Conservation (phyloP, 2,797 vertebrate species). For the Gobio occitaniae region DNA sequence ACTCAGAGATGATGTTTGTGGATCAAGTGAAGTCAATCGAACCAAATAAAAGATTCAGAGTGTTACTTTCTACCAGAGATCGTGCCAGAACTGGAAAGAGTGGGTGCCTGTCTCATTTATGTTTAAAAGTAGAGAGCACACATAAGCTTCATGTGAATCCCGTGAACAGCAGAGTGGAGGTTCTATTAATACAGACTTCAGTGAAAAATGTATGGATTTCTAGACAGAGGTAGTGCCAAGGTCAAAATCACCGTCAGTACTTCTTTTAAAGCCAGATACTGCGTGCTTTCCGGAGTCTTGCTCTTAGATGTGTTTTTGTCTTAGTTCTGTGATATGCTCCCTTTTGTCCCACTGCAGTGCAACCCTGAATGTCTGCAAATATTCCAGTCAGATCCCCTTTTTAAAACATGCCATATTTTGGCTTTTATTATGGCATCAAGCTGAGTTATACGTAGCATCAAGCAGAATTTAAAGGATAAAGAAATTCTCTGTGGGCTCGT, state of each 20-base stretch:
- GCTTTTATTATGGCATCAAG: slow-evolving; percentile 21
- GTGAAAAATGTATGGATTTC: slow-evolving; percentile 73
- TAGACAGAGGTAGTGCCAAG: slow-evolving; percentile 65
- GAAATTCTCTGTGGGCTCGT: slow-evolving; percentile 19
- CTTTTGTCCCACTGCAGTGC: slow-evolving; percentile 11
- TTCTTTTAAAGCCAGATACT: slow-evolving; percentile 51
- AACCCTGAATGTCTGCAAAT: slow-evolving; percentile 9
- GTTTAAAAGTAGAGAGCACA: slow-evolving; percentile 71
- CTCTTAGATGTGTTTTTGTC: neutral
- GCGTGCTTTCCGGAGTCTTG: neutral
- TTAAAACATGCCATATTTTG: slow-evolving; percentile 26
- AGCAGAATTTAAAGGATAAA: slow-evolving; percentile 25
- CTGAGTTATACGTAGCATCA: slow-evolving; percentile 11
- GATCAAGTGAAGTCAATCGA: slow-evolving; percentile 76
- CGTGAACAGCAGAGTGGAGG: slow-evolving; percentile 66
- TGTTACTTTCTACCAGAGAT: slow-evolving; percentile 64
- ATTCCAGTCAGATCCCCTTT: slow-evolving; percentile 26
- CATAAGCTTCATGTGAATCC: slow-evolving; percentile 71
- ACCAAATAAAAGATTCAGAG: slow-evolving; percentile 78
- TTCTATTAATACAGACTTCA: slow-evolving; percentile 73
- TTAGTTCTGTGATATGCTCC: neutral
- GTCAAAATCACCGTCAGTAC: slow-evolving; percentile 69
- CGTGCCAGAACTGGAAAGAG: slow-evolving; percentile 68
- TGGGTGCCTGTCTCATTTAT: slow-evolving; percentile 78
- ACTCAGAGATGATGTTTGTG: slow-evolving; percentile 70